Conservation (phyloP, 2,888 invertebrate genomes). For the Agrotis ipsilon region DNA sequence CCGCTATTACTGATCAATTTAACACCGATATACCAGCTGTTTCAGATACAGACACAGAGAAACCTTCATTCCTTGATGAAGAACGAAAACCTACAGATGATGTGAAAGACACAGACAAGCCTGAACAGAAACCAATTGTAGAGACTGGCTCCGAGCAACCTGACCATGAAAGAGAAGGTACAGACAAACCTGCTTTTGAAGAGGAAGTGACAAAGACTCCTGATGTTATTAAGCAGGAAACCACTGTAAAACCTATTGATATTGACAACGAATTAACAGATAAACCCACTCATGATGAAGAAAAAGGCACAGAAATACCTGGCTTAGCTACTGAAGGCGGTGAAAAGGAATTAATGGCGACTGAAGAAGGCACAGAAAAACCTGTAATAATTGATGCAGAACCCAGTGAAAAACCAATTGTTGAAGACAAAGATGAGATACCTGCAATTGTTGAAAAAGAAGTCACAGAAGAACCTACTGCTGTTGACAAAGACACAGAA, state of each 20-base stretch:
- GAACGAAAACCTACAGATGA: conserved; percentile 23
- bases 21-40: conserved; percentile 18
- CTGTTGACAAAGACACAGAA: conserved; percentile 27
- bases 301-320: conserved; percentile 30
- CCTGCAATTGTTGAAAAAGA: conserved; percentile 16
- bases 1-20: conserved; percentile 11
- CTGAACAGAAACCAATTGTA: conserved; percentile 10
- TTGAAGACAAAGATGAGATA: conserved; percentile 11
- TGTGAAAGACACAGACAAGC: conserved; percentile 11
- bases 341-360: conserved; percentile 14
- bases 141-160: conserved; percentile 24
- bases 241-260: conserved; percentile 23
- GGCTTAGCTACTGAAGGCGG: conserved; percentile 1
- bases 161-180: conserved; percentile 15
- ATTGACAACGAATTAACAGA: conserved; percentile 22
- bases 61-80: conserved; percentile 24
- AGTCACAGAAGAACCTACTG: conserved; percentile 10
- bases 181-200: conserved; percentile 34
- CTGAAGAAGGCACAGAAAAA: conserved; percentile 16
- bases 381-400: conserved; percentile 11
- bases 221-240: conserved; percentile 23
- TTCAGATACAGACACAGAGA: conserved; percentile 9
- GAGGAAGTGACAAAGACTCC: conserved; percentile 12
- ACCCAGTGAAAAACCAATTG: conserved; percentile 22
- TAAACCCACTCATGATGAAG: conserved; percentile 13